Evolutionary conservation across 2,888 invertebrate species (phyloP).

Genomic region (Cephus spinipes): DNA sequence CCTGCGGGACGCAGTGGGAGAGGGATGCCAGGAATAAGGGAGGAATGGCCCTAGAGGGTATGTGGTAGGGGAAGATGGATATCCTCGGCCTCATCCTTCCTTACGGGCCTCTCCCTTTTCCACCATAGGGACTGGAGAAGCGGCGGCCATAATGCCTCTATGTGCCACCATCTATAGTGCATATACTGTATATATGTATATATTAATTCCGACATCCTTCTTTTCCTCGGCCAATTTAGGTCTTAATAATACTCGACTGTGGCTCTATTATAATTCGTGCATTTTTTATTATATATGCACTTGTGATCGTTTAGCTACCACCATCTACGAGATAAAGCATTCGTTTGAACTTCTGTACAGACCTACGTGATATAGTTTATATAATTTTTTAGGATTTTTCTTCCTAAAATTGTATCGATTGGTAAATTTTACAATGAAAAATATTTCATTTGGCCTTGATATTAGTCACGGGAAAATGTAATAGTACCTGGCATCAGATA

Average conservation of each 20-base stretch:
- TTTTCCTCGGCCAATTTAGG: conserved; percentile 53
- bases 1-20: conserved; percentile 53
- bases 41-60: conserved; percentile 41
- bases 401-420: not conserved
- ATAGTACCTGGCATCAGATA: not conserved
- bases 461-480: not conserved
- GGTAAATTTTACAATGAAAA: not conserved
- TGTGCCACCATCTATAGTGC: conserved; percentile 48
- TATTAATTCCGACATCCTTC: conserved; percentile 6
- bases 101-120: conserved; percentile 12
- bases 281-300: not conserved
- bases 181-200: conserved; percentile 19
- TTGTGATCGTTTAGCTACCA: not conserved
- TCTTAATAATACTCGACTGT: conserved; percentile 59
- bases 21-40: conserved; percentile 23
- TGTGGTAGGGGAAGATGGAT: conserved; percentile 63
- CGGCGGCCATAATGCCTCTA: conserved; percentile 65
- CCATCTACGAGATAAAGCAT: not conserved
- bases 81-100: conserved; percentile 62
- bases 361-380: not conserved
- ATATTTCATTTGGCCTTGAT: not conserved
- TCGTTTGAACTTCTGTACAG: not conserved
- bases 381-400: not conserved
- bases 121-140: conserved; percentile 46
- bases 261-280: conserved; percentile 54